A percentile compares a stretch with the other conserved stretches of the same genome.
These are phyloP conservation scores for Pseudonaja textilis DNA, from an alignment of 2,113 vertebrate species.

Conservation along the genomic window DNA sequence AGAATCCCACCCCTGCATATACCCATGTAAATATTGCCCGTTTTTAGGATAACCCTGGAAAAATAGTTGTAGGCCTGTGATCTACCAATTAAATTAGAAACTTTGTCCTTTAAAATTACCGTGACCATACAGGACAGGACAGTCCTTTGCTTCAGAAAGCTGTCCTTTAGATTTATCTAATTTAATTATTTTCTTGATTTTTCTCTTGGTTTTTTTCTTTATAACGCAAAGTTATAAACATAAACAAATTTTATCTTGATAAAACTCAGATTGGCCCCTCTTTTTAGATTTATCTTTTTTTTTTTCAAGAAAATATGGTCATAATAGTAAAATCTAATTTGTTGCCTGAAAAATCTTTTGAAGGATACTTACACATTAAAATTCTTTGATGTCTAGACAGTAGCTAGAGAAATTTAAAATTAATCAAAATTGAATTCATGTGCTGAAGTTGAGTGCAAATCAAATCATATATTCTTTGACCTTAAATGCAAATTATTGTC, in stretches of 20 bases:
- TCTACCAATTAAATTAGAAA: conserved; percentile 16
- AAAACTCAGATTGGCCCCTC: background rate
- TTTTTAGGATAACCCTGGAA: background rate
- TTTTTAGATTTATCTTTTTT: background rate
- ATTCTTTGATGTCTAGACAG: background rate
- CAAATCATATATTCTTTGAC: background rate
- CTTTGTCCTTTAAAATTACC: conserved; percentile 11
- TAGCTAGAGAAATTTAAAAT: background rate
- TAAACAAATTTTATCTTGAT: background rate
- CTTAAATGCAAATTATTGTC: background rate
- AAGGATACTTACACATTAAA: background rate
- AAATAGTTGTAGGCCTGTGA: background rate
- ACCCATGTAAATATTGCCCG: background rate
- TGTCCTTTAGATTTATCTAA: background rate
- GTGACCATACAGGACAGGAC: too few species aligned
- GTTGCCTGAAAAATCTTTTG: background rate
- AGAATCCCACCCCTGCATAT: too few species aligned
- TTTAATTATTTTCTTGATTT: background rate
- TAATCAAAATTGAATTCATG: conserved; percentile 12
- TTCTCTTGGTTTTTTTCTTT: background rate
- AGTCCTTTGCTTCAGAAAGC: too few species aligned
- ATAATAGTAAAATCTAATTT: background rate
- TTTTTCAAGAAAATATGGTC: background rate
- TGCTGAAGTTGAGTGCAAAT: background rate
- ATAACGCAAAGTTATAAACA: background rate